A percentile compares a stretch with the other conserved stretches of the same genome.
These are phyloP conservation scores for Strigops habroptila DNA, from an alignment of 2,113 vertebrate genomes.

Conservation along the genomic window DNA sequence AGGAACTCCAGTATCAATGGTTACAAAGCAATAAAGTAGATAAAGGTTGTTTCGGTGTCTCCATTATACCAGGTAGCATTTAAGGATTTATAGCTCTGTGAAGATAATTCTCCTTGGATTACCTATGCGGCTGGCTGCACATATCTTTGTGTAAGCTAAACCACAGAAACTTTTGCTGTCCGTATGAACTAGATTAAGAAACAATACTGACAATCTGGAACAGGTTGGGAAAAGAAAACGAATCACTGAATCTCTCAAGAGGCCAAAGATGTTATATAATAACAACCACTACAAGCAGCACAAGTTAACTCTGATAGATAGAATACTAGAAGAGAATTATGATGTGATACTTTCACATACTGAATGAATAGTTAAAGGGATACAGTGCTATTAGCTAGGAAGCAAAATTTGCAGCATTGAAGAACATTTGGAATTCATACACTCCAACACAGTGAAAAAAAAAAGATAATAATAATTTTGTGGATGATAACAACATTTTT, in stretches of 20 bases:
- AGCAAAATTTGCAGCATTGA: neutral
- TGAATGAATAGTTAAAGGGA: neutral
- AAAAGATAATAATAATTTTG: neutral
- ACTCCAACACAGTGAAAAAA: neutral
- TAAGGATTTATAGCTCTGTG: conserved; percentile 41
- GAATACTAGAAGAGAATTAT: neutral
- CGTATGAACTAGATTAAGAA: conserved; percentile 57
- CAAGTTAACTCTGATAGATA: neutral
- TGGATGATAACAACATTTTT: neutral
- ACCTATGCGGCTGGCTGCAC: neutral
- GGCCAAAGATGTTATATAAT: neutral
- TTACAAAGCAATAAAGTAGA: neutral
- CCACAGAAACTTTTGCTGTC: conserved; percentile 27
- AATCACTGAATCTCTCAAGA: conserved; percentile 37
- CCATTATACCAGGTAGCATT: neutral
- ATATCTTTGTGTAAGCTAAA: conserved; percentile 17
- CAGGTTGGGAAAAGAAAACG: conserved; percentile 36
- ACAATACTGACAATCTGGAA: conserved; percentile 53
- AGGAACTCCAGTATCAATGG: neutral
- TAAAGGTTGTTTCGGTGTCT: neutral
- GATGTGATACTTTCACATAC: neutral
- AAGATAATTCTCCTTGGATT: conserved; percentile 25
- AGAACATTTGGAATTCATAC: neutral
- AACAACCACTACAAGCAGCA: neutral
- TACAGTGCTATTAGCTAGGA: neutral